Evolutionary conservation across 35 echinoderm and acorn worm genomes (phyloP).

Genomic region (Ptychodera flava): DNA sequence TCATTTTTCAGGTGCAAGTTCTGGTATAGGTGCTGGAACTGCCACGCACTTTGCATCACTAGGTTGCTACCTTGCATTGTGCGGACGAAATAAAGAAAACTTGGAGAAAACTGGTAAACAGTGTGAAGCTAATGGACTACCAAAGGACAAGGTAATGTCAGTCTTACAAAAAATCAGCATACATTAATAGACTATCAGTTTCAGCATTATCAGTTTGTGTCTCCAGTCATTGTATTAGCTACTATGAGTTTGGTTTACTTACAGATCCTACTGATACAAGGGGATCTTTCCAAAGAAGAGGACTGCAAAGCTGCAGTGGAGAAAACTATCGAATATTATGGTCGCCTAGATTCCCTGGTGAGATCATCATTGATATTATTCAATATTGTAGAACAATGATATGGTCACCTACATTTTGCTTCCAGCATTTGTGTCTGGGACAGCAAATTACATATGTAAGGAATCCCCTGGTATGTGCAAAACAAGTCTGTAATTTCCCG

Average conservation of each 20-base stretch:
- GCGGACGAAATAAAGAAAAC: too few relatives aligned
- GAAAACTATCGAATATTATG: conserved; percentile 45
- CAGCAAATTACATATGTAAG: background rate
- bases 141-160: too few relatives aligned
- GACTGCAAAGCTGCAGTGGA: conserved; percentile 39
- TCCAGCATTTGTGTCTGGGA: background rate
- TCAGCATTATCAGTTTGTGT: too few relatives aligned
- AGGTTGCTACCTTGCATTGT: too few relatives aligned
- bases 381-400: background rate
- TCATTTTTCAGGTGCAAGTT: too few relatives aligned
- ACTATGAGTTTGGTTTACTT: conserved; percentile 5
- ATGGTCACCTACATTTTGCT: background rate
- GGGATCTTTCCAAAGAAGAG: conserved; percentile 36
- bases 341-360: conserved; percentile 50
- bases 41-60: too few relatives aligned
- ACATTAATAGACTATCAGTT: too few relatives aligned
- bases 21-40: too few relatives aligned
- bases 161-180: too few relatives aligned
- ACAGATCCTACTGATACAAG: conserved; percentile 43
- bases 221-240: too few relatives aligned
- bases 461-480: background rate
- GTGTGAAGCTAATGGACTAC: too few relatives aligned
- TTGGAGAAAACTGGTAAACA: too few relatives aligned
- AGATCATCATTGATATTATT: background rate
- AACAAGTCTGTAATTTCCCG: background rate